Percentiles rank a stretch among this genome's conserved stretches.
Evolutionary conservation across 2,113 vertebrate species (phyloP).

Genomic region (Progne subis): DNA sequence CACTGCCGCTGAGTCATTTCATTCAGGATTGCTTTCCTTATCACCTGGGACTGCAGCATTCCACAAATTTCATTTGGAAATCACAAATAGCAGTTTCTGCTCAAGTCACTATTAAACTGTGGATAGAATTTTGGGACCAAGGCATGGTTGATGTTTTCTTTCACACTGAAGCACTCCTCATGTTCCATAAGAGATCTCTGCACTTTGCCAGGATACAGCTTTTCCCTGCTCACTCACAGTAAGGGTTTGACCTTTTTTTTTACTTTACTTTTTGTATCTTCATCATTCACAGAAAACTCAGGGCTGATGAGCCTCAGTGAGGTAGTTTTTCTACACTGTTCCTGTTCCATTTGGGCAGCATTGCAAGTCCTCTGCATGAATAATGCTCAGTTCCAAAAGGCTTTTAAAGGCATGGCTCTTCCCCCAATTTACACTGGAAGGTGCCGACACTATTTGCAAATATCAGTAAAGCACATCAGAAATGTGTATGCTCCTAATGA

Average conservation of each 20-base stretch:
- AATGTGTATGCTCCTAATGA: not conserved
- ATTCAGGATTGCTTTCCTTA: not conserved
- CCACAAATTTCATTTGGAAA: not conserved
- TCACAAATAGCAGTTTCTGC: not conserved
- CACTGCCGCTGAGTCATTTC: not conserved
- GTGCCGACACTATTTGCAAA: not conserved
- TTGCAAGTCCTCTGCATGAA: not conserved
- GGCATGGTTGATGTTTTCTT: not conserved
- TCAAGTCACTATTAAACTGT: not conserved
- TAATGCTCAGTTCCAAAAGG: not conserved
- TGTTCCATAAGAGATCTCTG: rapidly evolving
- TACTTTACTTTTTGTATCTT: not conserved
- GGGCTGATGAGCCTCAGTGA: not conserved
- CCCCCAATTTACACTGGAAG: not conserved
- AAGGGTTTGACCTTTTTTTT: not conserved
- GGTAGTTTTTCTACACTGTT: not conserved
- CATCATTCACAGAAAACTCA: not conserved
- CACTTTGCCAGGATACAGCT: rapidly evolving
- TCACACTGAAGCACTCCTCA: not conserved
- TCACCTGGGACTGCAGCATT: not conserved
- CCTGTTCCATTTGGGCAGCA: not conserved
- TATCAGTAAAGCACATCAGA: not conserved
- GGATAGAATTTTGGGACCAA: not conserved
- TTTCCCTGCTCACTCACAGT: not conserved
- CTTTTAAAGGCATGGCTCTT: not conserved